phyloP scores from a whole-genome alignment of 2,113 vertebrate species.

The Rhombomys opimus region DNA sequence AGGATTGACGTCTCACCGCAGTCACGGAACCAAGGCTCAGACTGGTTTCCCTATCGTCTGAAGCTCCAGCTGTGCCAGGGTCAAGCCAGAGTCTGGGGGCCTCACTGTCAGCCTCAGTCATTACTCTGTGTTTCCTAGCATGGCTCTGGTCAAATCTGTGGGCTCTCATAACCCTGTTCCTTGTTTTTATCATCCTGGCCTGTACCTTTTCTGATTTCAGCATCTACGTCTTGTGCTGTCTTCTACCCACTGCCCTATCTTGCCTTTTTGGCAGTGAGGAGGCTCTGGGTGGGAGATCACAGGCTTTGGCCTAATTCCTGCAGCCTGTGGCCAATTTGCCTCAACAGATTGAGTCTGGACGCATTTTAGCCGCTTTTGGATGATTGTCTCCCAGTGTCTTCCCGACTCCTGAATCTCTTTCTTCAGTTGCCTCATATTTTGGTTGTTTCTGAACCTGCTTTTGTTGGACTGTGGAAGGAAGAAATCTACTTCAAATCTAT shows the following conservation, averaged over 20 bases:
- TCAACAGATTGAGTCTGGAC: neutral
- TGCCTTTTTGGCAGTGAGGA: neutral
- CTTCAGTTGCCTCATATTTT: neutral
- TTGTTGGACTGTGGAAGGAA: neutral
- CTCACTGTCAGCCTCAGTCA: fast-evolving
- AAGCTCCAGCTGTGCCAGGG: neutral
- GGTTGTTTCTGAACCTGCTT: neutral
- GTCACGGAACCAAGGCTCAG: neutral
- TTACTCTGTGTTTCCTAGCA: fast-evolving
- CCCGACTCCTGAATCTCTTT: neutral
- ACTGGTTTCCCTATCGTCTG: neutral
- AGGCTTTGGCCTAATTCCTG: neutral
- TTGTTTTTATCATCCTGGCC: neutral
- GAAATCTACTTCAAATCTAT: neutral
- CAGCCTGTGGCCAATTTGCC: neutral
- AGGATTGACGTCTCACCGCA: neutral
- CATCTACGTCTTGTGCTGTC: neutral
- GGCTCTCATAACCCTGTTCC: neutral
- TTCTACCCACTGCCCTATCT: neutral
- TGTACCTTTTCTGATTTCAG: too few relatives aligned
- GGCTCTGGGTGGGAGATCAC: neutral
- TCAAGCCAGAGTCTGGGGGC: neutral
- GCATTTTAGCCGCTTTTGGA: neutral
- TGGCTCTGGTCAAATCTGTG: neutral
- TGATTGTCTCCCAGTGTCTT: neutral